Conservation (phyloP, 2,888 invertebrate genomes). For the Petrolisthes cinctipes region DNA sequence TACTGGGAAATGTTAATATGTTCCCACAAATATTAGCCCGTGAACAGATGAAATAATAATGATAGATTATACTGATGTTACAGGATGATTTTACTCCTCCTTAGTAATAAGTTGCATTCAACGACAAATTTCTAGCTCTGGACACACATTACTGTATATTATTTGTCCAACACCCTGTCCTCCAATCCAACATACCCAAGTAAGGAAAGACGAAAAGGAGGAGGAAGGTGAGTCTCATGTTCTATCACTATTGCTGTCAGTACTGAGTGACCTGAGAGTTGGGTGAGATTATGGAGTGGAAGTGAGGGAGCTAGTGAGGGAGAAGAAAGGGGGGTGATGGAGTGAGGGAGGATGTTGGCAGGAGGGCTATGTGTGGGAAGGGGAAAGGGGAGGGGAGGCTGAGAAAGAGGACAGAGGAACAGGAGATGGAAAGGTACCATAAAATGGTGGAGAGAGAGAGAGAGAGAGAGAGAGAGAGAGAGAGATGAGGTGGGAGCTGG, state of each 20-base stretch:
- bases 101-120: too few relatives aligned
- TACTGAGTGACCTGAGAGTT: not conserved
- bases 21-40: too few relatives aligned
- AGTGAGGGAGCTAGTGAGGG: too few relatives aligned
- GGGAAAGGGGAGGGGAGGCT: not conserved
- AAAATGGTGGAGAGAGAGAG: not conserved
- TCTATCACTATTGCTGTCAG: too few relatives aligned
- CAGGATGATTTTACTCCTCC: too few relatives aligned
- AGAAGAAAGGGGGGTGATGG: not conserved
- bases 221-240: too few relatives aligned
- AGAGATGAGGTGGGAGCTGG: not conserved
- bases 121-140: too few relatives aligned
- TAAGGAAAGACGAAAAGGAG: not conserved
- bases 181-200: not conserved
- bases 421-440: not conserved
- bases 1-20: too few relatives aligned
- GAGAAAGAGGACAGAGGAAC: not conserved
- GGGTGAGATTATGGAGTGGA: not conserved
- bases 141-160: too few relatives aligned
- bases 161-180: not conserved
- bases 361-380: not conserved
- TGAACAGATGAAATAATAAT: too few relatives aligned
- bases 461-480: not conserved
- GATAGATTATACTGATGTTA: too few relatives aligned
- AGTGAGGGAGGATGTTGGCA: not conserved